Evolutionary conservation across 2,888 invertebrate species (phyloP).

Genomic region (Monopis laevigella): DNA sequence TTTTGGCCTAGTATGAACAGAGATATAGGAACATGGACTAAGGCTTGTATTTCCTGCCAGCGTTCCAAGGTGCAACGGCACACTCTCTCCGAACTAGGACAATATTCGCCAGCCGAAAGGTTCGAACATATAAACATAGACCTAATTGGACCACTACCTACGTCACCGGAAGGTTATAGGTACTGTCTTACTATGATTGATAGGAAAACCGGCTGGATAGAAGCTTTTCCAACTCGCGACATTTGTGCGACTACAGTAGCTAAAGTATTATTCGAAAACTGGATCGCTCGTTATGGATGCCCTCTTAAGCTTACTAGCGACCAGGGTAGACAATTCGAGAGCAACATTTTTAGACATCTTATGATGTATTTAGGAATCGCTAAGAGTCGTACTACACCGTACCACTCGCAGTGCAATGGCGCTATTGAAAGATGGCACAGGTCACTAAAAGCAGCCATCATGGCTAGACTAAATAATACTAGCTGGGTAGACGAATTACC

Average conservation of each 20-base stretch:
- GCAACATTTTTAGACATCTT: not conserved
- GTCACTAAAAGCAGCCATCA: conserved; percentile 11
- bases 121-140: conserved; percentile 5
- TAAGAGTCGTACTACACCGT: conserved; percentile 3
- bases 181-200: conserved; percentile 5
- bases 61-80: conserved; percentile 2
- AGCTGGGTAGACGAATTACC: conserved; percentile 9
- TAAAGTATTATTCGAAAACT: not conserved
- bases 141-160: not conserved
- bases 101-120: not conserved
- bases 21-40: conserved; percentile 9
- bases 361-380: conserved; percentile 2
- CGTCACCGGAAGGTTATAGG: not conserved
- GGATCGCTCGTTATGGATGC: conserved; percentile 13
- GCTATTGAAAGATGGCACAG: conserved; percentile 11
- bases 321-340: conserved; percentile 6
- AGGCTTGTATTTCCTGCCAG: conserved; percentile 9
- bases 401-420: conserved; percentile 2
- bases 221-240: not conserved
- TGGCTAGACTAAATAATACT: not conserved
- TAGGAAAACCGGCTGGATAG: not conserved
- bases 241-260: conserved; percentile 6
- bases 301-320: conserved; percentile 9
- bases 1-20: conserved; percentile 12
- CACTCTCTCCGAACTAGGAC: not conserved